Percentiles rank a stretch among this genome's conserved stretches.
Conservation (phyloP, 2,888 invertebrate species). For the Sesia apiformis region DNA sequence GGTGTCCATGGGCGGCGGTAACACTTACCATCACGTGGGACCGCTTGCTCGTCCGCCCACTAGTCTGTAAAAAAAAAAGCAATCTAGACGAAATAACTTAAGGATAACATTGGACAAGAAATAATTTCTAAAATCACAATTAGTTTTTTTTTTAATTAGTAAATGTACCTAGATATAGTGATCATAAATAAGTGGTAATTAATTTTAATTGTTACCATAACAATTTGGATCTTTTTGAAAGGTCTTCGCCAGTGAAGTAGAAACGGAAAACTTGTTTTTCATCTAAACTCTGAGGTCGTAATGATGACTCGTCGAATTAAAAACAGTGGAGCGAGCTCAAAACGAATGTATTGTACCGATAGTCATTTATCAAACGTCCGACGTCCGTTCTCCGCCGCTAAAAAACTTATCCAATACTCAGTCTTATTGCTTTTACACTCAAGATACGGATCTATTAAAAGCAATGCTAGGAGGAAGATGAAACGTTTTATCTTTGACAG, state of each 20-base stretch:
- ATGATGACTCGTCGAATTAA: constrained; percentile 51
- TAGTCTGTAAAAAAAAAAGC: no score
- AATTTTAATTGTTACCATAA: no score
- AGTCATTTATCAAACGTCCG: constrained; percentile 65
- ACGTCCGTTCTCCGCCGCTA: constrained; percentile 15
- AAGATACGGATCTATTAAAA: constrained; percentile 41
- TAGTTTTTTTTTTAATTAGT: no score
- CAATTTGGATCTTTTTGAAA: constrained; percentile 9
- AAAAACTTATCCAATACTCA: constrained; percentile 33
- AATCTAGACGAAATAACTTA: no score
- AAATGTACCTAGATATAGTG: no score
- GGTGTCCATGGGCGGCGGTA: no score
- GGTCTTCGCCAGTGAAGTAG: constrained; percentile 23
- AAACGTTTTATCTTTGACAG: constrained; percentile 38
- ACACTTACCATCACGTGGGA: no score
- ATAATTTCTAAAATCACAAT: no score
- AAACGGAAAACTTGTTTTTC: constrained; percentile 42
- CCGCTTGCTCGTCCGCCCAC: no score
- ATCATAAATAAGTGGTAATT: no score
- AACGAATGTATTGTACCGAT: constrained; percentile 55
- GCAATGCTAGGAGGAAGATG: constrained; percentile 30
- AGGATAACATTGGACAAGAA: no score
- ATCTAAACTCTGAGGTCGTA: constrained; percentile 23
- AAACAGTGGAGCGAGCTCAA: constrained; percentile 36
- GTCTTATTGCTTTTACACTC: constrained; percentile 41